Percentiles rank a stretch among this genome's conserved stretches.
phyloP scores from a whole-genome alignment of 2,113 vertebrate genomes.

The Anser cygnoides region DNA sequence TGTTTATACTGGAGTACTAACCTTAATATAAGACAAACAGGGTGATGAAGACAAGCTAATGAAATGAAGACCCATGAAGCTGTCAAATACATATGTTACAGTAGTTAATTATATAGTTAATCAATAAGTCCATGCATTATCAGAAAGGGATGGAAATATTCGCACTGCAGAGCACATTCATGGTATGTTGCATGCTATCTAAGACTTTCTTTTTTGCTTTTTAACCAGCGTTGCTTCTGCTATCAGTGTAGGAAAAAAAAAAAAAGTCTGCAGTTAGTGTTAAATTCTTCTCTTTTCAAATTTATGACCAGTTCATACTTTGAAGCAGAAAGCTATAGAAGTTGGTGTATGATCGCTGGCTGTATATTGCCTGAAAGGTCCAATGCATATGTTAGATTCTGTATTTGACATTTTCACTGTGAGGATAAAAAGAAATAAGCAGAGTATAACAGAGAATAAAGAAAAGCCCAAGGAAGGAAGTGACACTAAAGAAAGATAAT shows the following conservation, averaged over 20 bases:
- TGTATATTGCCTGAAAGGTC: background rate
- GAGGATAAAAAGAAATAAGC: constrained; percentile 17
- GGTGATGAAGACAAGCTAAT: background rate
- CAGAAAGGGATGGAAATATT: background rate
- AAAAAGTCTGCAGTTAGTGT: background rate
- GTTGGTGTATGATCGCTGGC: background rate
- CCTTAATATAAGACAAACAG: background rate
- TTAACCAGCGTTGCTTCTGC: background rate
- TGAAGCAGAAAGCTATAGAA: background rate
- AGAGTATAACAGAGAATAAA: background rate
- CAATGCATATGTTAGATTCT: background rate
- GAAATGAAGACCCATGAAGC: background rate
- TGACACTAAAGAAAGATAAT: background rate
- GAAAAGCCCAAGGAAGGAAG: background rate
- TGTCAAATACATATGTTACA: background rate
- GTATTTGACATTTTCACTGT: background rate
- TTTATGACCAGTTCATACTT: background rate
- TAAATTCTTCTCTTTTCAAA: background rate
- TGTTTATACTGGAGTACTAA: background rate
- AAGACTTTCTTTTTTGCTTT: background rate
- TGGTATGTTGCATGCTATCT: background rate
- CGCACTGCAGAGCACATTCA: background rate
- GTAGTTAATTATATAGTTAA: background rate
- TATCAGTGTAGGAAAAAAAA: background rate
- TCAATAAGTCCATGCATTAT: background rate